phyloP scores from a whole-genome alignment of 2,797 vertebrate species.

The Pantherophis vulpinus region DNA sequence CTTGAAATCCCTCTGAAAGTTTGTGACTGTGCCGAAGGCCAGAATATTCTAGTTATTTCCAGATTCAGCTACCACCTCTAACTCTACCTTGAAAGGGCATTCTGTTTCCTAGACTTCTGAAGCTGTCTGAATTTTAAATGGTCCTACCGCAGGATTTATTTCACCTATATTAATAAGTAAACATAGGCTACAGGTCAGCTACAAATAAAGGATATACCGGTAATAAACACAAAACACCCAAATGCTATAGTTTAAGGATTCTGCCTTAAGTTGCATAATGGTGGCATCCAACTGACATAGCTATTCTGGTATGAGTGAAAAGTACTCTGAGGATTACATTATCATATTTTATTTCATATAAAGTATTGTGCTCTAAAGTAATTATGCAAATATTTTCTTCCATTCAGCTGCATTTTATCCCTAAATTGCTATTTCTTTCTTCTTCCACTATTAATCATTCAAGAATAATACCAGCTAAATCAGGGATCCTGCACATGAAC shows the following conservation, averaged over 20 bases:
- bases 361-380: conserved; percentile 27
- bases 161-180: conserved; percentile 32
- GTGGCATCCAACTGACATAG: conserved; percentile 60
- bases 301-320: conserved; percentile 46
- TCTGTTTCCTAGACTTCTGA: conserved; percentile 14
- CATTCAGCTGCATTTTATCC: background rate
- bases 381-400: background rate
- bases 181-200: conserved; percentile 54
- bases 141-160: conserved; percentile 40
- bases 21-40: background rate
- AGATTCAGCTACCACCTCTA: background rate
- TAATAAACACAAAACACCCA: conserved; percentile 27
- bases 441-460: background rate
- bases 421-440: background rate
- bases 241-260: conserved; percentile 54
- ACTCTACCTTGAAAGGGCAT: background rate
- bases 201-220: conserved; percentile 5
- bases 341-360: conserved; percentile 40
- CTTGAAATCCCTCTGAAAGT: background rate
- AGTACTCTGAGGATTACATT: conserved; percentile 48
- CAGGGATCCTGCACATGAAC: background rate
- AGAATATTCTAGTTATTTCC: background rate
- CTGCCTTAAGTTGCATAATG: conserved; percentile 55
- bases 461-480: background rate
- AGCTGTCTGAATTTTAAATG: conserved; percentile 27